A percentile compares a stretch with the other conserved stretches of the same genome.
Evolutionary conservation across 2,888 invertebrate species (phyloP).

Genomic region (Halictus quadricinctus): DNA sequence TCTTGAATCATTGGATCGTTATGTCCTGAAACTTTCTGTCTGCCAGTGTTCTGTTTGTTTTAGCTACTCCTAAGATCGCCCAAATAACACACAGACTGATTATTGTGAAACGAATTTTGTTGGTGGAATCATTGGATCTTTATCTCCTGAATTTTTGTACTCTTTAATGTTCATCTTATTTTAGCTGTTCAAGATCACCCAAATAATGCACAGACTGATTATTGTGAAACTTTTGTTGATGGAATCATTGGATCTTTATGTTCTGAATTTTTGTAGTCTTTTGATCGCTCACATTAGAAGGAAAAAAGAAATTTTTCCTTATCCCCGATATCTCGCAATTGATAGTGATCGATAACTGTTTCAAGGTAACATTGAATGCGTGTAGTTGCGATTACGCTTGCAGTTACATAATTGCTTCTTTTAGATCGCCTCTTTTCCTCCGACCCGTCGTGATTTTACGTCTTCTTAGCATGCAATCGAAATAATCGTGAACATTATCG

Average conservation of each 20-base stretch:
- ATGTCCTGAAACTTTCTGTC: background rate
- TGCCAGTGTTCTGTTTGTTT: background rate
- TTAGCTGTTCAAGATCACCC: background rate
- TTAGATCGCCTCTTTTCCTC: background rate
- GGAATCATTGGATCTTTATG: too few relatives aligned
- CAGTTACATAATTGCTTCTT: slow-evolving; percentile 15
- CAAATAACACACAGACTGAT: too few relatives aligned
- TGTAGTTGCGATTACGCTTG: background rate
- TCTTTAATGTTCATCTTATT: too few relatives aligned
- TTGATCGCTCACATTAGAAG: too few relatives aligned
- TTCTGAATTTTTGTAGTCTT: too few relatives aligned
- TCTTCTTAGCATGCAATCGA: slow-evolving; percentile 16
- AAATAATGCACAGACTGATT: too few relatives aligned
- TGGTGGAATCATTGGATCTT: too few relatives aligned
- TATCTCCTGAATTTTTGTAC: too few relatives aligned
- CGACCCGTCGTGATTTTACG: background rate
- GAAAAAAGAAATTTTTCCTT: too few relatives aligned
- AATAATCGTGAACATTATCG: background rate
- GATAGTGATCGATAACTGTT: slow-evolving; percentile 17
- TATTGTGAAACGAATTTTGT: too few relatives aligned
- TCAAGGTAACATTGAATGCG: slow-evolving; percentile 33
- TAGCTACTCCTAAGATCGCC: background rate
- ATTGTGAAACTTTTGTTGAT: too few relatives aligned
- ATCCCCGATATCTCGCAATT: too few relatives aligned
- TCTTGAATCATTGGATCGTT: background rate